These are phyloP conservation scores for Perca fluviatilis DNA, from an alignment of 2,113 vertebrate species.

Conservation along the genomic window DNA sequence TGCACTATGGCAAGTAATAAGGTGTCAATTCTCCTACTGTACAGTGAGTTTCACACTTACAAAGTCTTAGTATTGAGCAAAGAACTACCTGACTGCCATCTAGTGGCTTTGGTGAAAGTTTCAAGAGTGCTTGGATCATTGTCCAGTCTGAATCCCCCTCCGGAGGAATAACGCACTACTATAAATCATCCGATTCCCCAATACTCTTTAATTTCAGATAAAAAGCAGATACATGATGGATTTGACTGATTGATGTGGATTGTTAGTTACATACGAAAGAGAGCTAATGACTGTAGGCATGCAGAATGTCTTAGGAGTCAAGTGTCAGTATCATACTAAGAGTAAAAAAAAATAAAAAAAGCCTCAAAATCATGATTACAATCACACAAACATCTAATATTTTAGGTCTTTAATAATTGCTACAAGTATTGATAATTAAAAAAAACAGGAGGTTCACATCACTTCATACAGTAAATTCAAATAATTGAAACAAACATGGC, in stretches of 20 bases:
- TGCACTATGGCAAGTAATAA: background rate
- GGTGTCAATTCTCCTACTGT: background rate
- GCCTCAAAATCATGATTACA: background rate
- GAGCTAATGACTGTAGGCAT: background rate
- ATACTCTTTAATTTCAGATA: background rate
- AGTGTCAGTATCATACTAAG: background rate
- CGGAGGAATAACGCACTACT: background rate
- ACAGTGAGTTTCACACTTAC: background rate
- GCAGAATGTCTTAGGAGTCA: background rate
- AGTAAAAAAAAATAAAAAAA: no score
- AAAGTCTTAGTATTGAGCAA: background rate
- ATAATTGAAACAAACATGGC: constrained; percentile 32
- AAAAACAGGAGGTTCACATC: constrained; percentile 1
- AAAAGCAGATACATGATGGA: background rate
- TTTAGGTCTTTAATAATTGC: constrained; percentile 50
- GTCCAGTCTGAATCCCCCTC: background rate
- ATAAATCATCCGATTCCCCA: background rate
- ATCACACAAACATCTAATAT: constrained; percentile 5
- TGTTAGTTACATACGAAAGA: no score
- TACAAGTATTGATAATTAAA: constrained; percentile 6
- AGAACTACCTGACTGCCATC: constrained; percentile 45
- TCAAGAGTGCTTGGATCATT: background rate
- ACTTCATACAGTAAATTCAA: constrained; percentile 1
- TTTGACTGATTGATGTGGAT: background rate
- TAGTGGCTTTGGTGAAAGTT: constrained; percentile 20